Conservation (phyloP, 2,888 invertebrate genomes). For the Hyposoter dolosus region DNA sequence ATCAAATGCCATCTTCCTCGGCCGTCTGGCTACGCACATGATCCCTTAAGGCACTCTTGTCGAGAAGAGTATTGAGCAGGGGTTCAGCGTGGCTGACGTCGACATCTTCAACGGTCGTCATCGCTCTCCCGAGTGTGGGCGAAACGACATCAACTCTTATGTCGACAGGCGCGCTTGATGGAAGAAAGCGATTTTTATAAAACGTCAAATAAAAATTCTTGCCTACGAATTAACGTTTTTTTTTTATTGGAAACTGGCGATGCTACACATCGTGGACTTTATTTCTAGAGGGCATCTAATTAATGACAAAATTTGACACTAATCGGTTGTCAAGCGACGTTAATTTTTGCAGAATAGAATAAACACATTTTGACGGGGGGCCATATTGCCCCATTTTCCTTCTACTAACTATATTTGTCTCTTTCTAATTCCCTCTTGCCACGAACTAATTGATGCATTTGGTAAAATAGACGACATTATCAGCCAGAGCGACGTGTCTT, state of each 20-base stretch:
- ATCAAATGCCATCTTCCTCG: background rate
- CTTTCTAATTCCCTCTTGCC: background rate
- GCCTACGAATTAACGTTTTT: background rate
- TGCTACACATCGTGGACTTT: no score
- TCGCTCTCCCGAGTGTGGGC: background rate
- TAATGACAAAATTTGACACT: no score
- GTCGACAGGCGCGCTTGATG: background rate
- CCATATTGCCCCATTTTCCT: background rate
- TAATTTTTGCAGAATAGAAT: background rate
- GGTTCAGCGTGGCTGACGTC: background rate
- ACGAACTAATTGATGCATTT: constrained; percentile 6
- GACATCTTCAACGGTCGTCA: background rate
- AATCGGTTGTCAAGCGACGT: background rate
- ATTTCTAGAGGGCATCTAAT: no score
- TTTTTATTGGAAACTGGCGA: no score
- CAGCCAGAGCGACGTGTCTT: background rate
- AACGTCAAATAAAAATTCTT: background rate
- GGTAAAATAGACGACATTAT: background rate
- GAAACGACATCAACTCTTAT: background rate
- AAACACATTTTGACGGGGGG: background rate
- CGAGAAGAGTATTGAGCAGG: background rate
- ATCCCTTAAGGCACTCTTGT: background rate
- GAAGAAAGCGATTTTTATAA: background rate
- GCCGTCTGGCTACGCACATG: background rate
- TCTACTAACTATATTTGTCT: background rate